These are phyloP conservation scores for Clupea harengus DNA, from an alignment of 2,113 vertebrate genomes.

Conservation along the genomic window DNA sequence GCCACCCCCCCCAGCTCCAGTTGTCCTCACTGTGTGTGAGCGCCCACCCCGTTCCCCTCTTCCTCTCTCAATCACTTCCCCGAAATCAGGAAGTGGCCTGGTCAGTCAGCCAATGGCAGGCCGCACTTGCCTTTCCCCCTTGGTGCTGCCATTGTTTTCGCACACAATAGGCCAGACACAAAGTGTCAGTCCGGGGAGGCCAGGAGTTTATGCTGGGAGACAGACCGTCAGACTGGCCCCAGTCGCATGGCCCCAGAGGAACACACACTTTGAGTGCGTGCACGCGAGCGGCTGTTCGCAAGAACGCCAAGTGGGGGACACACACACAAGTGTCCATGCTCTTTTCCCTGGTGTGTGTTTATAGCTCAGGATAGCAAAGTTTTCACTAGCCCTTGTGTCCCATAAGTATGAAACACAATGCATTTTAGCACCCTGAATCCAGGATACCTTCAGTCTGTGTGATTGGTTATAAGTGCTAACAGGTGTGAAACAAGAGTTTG, in stretches of 20 bases:
- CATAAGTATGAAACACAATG: neutral
- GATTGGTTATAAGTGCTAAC: too few relatives aligned
- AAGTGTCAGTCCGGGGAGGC: slow-evolving; percentile 51
- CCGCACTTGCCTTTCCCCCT: slow-evolving; percentile 72
- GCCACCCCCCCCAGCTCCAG: slow-evolving; percentile 33
- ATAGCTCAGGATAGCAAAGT: neutral
- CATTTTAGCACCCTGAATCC: neutral
- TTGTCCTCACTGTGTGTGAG: slow-evolving; percentile 56
- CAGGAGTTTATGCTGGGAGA: slow-evolving; percentile 20
- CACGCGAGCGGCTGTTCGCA: neutral
- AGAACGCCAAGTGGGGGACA: neutral
- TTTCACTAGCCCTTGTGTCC: neutral
- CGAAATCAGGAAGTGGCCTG: slow-evolving; percentile 74
- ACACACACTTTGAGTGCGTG: neutral
- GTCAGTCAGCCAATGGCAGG: slow-evolving; percentile 68
- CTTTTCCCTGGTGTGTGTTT: neutral
- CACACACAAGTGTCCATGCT: neutral
- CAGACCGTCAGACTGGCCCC: slow-evolving; percentile 16
- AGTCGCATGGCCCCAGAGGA: neutral
- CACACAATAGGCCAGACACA: slow-evolving; percentile 76
- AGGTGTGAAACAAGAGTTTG: neutral
- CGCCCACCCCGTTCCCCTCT: slow-evolving; percentile 43
- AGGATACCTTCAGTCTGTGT: too few relatives aligned
- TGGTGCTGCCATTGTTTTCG: slow-evolving; percentile 73
- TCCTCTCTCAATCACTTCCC: slow-evolving; percentile 70